Conservation (phyloP, 2,797 vertebrate species). For the Amblyopsis hoosieri region DNA sequence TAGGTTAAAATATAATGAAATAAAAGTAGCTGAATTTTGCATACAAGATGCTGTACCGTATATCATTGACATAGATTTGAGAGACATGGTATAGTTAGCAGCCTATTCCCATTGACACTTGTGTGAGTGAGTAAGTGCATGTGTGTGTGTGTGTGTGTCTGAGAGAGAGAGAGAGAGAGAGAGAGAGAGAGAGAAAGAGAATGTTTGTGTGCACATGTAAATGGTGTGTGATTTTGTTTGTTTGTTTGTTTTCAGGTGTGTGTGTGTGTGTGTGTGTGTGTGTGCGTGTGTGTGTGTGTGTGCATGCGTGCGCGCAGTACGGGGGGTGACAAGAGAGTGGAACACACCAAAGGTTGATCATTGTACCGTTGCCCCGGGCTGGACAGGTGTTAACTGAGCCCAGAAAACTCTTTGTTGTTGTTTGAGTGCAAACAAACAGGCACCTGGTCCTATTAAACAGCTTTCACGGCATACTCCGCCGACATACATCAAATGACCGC, state of each 20-base stretch:
- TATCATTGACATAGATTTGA: background rate
- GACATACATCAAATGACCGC: background rate
- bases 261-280: background rate
- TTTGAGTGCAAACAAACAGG: conserved; percentile 8
- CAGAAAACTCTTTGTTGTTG: conserved; percentile 4
- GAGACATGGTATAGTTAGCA: conserved; percentile 2
- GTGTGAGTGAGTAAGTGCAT: too few relatives aligned
- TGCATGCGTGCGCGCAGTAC: background rate
- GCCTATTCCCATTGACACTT: background rate
- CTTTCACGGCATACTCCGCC: background rate
- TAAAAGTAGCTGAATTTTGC: background rate
- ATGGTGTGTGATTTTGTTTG: background rate
- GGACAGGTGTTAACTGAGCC: conserved; percentile 10
- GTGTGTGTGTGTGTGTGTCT: background rate
- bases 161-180: background rate
- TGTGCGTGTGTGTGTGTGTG: background rate
- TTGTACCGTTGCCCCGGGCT: background rate
- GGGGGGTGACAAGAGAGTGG: background rate
- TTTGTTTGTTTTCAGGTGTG: background rate
- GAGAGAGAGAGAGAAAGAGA: background rate
- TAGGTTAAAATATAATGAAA: too few relatives aligned
- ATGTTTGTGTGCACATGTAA: background rate
- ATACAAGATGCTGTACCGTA: background rate
- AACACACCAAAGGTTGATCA: background rate
- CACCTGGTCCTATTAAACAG: conserved; percentile 4